Evolutionary conservation across 2,888 invertebrate species (phyloP).

Genomic region (Sesia bembeciformis): DNA sequence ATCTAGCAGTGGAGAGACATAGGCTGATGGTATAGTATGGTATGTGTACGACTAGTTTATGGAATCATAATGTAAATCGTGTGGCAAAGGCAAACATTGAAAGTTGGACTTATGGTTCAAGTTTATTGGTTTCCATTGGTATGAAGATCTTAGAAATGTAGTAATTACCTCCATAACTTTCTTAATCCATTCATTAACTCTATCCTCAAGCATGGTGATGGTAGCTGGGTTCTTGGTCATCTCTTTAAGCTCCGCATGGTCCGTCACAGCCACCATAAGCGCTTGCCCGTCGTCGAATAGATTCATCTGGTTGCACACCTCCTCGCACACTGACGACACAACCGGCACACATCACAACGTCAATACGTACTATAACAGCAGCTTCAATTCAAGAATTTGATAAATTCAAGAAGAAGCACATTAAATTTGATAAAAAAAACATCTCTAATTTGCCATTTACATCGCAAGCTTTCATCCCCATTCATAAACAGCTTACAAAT

Average conservation of each 20-base stretch:
- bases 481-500: too few species aligned
- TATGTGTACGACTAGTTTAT: background rate
- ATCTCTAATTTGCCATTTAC: too few species aligned
- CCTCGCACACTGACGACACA: slow-evolving; percentile 80
- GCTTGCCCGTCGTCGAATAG: slow-evolving; percentile 83
- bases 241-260: slow-evolving; percentile 80
- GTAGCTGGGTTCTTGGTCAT: slow-evolving; percentile 79
- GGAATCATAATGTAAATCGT: background rate
- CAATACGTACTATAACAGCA: too few species aligned
- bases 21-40: too few species aligned
- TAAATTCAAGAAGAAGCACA: too few species aligned
- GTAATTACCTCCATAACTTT: slow-evolving; percentile 79
- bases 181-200: slow-evolving; percentile 86
- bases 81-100: background rate
- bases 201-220: slow-evolving; percentile 79
- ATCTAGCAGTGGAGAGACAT: too few species aligned
- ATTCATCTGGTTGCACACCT: slow-evolving; percentile 85
- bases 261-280: slow-evolving; percentile 75
- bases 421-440: too few species aligned
- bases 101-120: too few species aligned
- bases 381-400: too few species aligned
- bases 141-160: background rate
- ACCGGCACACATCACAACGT: too few species aligned
- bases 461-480: too few species aligned
- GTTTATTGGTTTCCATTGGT: background rate